Evolutionary conservation across 1,140 invertebrate species (phyloP).

Genomic region (Alviniconcha marisindica): DNA sequence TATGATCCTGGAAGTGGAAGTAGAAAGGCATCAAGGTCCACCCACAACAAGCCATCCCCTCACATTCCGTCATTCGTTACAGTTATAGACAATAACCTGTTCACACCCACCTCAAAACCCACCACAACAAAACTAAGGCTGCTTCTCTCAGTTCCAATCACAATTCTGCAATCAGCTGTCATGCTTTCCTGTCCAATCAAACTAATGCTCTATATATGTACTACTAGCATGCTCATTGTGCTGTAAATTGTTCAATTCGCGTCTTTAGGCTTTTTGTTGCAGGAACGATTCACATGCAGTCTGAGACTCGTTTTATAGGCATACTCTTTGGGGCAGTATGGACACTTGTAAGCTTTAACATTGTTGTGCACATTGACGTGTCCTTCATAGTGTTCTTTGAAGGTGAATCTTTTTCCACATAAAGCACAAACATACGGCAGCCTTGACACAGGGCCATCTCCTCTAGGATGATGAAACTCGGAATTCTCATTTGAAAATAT

Average conservation of each 20-base stretch:
- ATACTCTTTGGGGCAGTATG: constrained; percentile 16
- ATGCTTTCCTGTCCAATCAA: no score
- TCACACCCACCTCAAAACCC: no score
- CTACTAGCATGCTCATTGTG: no score
- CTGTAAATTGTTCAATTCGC: no score
- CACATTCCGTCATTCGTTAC: no score
- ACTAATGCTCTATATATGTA: no score
- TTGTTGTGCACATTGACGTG: constrained; percentile 31
- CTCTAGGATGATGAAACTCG: background rate
- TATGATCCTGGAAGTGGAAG: background rate
- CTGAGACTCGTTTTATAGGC: constrained; percentile 20
- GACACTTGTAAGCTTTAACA: constrained; percentile 26
- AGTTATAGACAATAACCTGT: no score
- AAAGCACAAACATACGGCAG: background rate
- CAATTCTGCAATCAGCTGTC: no score
- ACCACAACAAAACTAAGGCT: no score
- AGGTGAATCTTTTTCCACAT: constrained; percentile 16
- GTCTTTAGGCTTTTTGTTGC: background rate
- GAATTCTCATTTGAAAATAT: background rate
- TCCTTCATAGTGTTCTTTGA: constrained; percentile 21
- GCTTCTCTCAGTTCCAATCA: no score
- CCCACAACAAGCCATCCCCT: no score
- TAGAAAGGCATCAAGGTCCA: no score
- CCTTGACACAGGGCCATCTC: background rate
- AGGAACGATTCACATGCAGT: constrained; percentile 6